phyloP scores from a whole-genome alignment of 2,113 vertebrate genomes.

The Albula goreensis region DNA sequence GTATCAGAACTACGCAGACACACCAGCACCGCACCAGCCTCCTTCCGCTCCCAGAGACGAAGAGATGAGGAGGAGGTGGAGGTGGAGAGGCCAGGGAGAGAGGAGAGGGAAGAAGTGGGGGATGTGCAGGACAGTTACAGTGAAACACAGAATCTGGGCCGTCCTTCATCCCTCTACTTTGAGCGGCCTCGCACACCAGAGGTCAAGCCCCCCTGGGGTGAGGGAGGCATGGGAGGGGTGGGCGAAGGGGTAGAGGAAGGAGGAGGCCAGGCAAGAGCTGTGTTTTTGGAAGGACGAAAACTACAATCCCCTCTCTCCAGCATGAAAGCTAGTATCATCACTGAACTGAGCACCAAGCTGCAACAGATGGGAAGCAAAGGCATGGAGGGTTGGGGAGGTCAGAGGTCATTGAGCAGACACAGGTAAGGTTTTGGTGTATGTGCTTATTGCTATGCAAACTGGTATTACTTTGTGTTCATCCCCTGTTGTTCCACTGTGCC shows the following conservation, averaged over 20 bases:
- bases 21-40: constrained; percentile 49
- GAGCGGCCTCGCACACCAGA: constrained; percentile 60
- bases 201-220: constrained; percentile 52
- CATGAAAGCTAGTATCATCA: constrained; percentile 90
- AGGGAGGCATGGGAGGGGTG: constrained; percentile 38
- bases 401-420: constrained; percentile 64
- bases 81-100: constrained; percentile 29
- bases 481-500: background rate
- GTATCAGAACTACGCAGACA: constrained; percentile 65
- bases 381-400: constrained; percentile 71
- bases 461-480: background rate
- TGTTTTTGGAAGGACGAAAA: constrained; percentile 62
- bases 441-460: background rate
- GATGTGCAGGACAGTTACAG: constrained; percentile 4
- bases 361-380: constrained; percentile 82
- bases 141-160: constrained; percentile 29
- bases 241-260: constrained; percentile 40
- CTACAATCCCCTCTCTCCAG: constrained; percentile 75
- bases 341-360: constrained; percentile 87
- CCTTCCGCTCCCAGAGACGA: constrained; percentile 58
- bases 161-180: constrained; percentile 60
- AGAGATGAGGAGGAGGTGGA: constrained; percentile 55
- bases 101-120: constrained; percentile 25
- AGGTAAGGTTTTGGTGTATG: constrained; percentile 46
- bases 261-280: constrained; percentile 34